Evolutionary conservation across 2,113 vertebrate genomes (phyloP).

Genomic region (Poicephalus meyeri): DNA sequence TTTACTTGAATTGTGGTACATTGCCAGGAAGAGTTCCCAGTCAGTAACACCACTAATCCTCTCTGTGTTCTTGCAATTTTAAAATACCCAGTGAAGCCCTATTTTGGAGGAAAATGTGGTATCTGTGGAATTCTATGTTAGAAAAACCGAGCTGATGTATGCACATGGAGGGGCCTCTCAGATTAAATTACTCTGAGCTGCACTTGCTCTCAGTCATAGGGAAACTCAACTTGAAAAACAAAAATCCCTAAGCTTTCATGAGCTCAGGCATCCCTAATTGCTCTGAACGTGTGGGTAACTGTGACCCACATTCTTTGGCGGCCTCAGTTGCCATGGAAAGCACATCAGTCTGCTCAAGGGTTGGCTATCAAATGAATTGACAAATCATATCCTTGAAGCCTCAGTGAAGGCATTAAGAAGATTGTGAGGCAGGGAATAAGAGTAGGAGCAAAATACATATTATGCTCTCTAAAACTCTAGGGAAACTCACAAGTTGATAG

Average conservation of each 20-base stretch:
- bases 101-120: background rate
- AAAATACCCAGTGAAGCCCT: background rate
- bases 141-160: background rate
- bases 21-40: background rate
- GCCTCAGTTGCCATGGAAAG: background rate
- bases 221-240: background rate
- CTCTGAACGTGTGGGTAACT: background rate
- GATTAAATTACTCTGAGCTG: constrained; percentile 3
- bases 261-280: background rate
- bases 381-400: background rate
- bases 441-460: background rate
- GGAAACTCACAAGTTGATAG: background rate
- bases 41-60: background rate
- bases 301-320: background rate
- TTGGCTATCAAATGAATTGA: background rate
- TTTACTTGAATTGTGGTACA: background rate
- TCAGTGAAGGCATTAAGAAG: background rate
- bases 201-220: background rate
- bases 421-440: background rate
- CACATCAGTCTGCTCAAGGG: background rate
- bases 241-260: background rate
- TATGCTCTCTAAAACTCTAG: background rate
- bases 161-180: background rate
- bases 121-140: background rate
- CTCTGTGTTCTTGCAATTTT: background rate